Percentiles rank a stretch among this genome's conserved stretches.
Conservation (phyloP, 1,140 invertebrate species). For the Aphaenogaster floridana region DNA sequence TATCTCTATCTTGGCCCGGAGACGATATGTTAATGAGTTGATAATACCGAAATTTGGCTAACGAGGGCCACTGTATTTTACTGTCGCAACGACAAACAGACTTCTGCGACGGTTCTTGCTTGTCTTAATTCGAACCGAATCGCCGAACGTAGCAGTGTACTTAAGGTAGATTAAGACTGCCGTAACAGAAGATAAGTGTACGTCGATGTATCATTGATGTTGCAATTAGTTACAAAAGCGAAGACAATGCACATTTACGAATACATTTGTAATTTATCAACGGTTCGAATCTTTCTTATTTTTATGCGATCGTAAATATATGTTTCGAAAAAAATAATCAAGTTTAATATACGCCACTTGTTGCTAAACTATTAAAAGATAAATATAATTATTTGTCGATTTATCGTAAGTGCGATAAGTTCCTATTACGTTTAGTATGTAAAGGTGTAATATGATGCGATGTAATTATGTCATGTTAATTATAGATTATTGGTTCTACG, state of each 20-base stretch:
- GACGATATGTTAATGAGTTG: slow-evolving; percentile 53
- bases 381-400: neutral
- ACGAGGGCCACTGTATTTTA: slow-evolving; percentile 55
- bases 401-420: neutral
- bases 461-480: slow-evolving; percentile 10
- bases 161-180: slow-evolving; percentile 32
- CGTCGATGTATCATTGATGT: slow-evolving; percentile 21
- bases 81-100: slow-evolving; percentile 52
- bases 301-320: neutral
- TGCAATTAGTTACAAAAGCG: slow-evolving; percentile 1
- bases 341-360: neutral
- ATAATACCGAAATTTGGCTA: slow-evolving; percentile 59
- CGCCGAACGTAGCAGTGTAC: slow-evolving; percentile 35
- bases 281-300: neutral
- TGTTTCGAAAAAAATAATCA: neutral
- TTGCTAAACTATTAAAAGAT: neutral
- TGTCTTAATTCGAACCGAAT: slow-evolving; percentile 37
- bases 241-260: neutral
- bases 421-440: neutral
- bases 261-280: neutral
- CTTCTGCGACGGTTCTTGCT: slow-evolving; percentile 26
- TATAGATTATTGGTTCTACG: neutral
- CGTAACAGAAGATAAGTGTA: slow-evolving; percentile 14
- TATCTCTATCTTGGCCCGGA: slow-evolving; percentile 21
- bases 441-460: neutral